Base-by-base conservation (phyloP, 2,888 invertebrate genomes). In the Drosophila suboccidentalis region DNA sequence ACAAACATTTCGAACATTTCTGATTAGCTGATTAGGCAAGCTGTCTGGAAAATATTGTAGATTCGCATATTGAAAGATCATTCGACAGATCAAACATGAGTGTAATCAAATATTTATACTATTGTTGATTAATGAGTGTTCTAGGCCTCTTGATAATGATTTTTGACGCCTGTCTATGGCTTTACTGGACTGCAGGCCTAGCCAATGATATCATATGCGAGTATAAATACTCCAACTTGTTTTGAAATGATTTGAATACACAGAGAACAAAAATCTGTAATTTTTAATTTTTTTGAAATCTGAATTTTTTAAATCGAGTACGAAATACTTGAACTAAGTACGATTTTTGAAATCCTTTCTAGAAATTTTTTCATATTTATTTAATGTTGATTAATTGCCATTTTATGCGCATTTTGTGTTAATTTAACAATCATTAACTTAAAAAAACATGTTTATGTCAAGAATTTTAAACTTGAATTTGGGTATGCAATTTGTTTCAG, bases 121-220 rank as follows among this genome's bases (percentile, higher is more conserved):
- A 53, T 36, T 62, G 9, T 47, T 62, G 55, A 47, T 47, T 62
- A 46, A 54, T 54, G 55, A 62, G 36, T 26, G 53, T 34, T 22
- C 36, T 36, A 47, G 58, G 38, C 26, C 47, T 13, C 15, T 39
- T 22, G 38, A 51, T 38, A 34, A 34, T 29, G 49, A 36, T 36
- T 26, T 19, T 51, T 38, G 44, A 57, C 43, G 15, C 34, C 46
- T 36, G 34, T 13, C 26, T 26, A n/a, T 34, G n/a, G 17, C 2
- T 53, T 49, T 15, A 8, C 15, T 53, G 17, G 22, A 26, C 19
- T 41, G 22, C 58, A 36, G 22, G 55, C 46, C 47, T 32, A 19
- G 41, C 6, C 51, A 57, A 46, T 81, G 59, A 67, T 64, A 67
- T 74, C 69, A 79, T 64, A 60, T 50, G 19, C 41, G 54, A 26